A percentile compares a stretch with the other conserved stretches of the same genome.
These are phyloP conservation scores for Antheraea yamamai DNA, from an alignment of 2,888 invertebrate genomes.

Conservation along the genomic window DNA sequence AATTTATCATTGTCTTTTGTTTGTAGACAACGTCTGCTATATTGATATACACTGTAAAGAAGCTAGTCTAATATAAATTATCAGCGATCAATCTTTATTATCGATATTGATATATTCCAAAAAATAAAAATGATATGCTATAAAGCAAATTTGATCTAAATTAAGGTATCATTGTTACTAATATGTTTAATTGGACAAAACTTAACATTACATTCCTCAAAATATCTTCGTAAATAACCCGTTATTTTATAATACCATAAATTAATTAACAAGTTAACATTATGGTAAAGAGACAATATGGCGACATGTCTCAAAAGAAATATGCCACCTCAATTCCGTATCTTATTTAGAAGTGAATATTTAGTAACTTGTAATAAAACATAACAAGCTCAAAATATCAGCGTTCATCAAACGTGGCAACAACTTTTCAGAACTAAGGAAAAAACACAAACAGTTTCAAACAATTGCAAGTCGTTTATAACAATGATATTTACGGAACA, in stretches of 20 bases:
- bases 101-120: too few relatives aligned
- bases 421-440: background rate
- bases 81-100: too few relatives aligned
- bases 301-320: too few relatives aligned
- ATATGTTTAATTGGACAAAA: too few relatives aligned
- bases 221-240: too few relatives aligned
- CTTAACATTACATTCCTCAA: too few relatives aligned
- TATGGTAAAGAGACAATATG: too few relatives aligned
- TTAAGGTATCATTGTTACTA: too few relatives aligned
- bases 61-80: background rate
- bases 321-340: background rate
- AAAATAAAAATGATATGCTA: too few relatives aligned
- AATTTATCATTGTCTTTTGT: conserved; percentile 28
- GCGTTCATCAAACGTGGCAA: background rate
- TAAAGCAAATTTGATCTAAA: too few relatives aligned
- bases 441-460: background rate
- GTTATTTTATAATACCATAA: too few relatives aligned
- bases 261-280: too few relatives aligned
- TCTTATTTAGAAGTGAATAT: background rate
- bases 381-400: background rate
- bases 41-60: background rate
- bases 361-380: background rate
- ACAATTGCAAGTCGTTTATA: conserved; percentile 4
- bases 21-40: conserved; percentile 10
- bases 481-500: background rate